These are phyloP conservation scores for Natrix natrix DNA, from an alignment of 2,797 vertebrate species.

Conservation along the genomic window DNA sequence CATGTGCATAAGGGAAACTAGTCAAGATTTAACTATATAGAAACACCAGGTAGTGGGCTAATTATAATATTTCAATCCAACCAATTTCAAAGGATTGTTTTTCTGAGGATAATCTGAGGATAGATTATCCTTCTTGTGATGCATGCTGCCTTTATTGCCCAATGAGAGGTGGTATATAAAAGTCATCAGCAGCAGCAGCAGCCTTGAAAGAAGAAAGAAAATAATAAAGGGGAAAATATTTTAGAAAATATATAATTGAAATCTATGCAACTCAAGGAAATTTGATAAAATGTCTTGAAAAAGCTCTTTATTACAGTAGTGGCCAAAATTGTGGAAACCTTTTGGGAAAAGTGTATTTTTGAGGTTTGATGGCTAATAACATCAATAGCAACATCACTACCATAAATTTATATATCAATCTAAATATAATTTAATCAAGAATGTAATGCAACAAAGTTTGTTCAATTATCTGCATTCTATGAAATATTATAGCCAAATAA, in stretches of 20 bases:
- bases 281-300: background rate
- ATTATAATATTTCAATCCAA: background rate
- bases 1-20: background rate
- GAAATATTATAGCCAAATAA: too few relatives aligned
- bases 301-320: background rate
- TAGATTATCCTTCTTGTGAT: background rate
- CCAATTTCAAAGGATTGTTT: background rate
- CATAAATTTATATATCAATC: too few relatives aligned
- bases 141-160: background rate
- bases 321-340: too few relatives aligned
- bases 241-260: background rate
- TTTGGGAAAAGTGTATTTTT: too few relatives aligned
- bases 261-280: background rate
- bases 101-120: background rate
- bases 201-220: background rate
- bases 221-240: background rate
- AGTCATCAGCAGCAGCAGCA: background rate
- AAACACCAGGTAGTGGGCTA: background rate
- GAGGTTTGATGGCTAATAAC: too few relatives aligned
- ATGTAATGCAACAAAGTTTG: too few relatives aligned
- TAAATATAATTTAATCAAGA: too few relatives aligned
- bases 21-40: background rate
- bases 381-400: too few relatives aligned
- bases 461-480: too few relatives aligned
- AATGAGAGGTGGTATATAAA: background rate